Evolutionary conservation across 2,888 invertebrate genomes (phyloP).

Genomic region (Empis stercorea): DNA sequence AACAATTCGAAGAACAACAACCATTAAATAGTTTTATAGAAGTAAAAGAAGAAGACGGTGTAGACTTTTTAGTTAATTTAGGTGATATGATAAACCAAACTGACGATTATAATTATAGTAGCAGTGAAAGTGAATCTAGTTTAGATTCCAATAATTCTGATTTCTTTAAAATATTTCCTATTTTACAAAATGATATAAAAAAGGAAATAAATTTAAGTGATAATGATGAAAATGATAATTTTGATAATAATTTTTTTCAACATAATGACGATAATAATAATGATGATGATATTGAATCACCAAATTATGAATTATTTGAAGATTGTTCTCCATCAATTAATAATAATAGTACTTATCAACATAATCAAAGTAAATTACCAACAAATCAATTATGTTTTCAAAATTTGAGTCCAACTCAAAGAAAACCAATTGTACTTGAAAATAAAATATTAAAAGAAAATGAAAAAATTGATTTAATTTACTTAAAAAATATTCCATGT

Average conservation of each 20-base stretch:
- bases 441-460: slow-evolving; percentile 27
- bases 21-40: no score
- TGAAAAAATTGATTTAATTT: slow-evolving; percentile 28
- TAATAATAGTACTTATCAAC: no score
- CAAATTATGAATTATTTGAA: neutral
- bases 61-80: neutral
- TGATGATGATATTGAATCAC: neutral
- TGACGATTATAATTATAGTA: neutral
- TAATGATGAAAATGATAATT: no score
- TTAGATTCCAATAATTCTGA: neutral
- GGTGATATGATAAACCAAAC: neutral
- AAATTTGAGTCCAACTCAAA: neutral
- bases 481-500: neutral
- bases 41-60: neutral
- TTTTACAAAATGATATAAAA: neutral
- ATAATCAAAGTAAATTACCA: no score
- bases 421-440: slow-evolving; percentile 24
- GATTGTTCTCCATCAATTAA: no score
- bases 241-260: no score
- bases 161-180: neutral
- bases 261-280: no score
- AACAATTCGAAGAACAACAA: no score
- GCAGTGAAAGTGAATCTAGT: neutral
- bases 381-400: no score
- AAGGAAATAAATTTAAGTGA: neutral